Base-by-base conservation (phyloP, 1,140 invertebrate species). In the Drosophila parabipectinata region DNA sequence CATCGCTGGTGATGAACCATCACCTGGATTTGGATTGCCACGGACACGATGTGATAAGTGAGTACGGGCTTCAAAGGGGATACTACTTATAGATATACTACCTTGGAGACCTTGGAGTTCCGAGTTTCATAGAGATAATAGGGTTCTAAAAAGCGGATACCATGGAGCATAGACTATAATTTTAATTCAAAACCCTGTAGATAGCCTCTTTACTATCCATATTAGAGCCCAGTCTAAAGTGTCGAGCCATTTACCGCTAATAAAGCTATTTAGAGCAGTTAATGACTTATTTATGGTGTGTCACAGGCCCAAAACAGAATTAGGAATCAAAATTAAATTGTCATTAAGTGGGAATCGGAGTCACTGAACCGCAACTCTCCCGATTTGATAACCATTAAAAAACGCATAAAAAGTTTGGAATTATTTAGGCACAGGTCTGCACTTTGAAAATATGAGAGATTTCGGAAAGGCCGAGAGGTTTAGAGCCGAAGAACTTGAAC, bases 1-100 rank as follows among this genome's bases (percentile, higher is more conserved):
- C 93, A 66, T 93, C 93, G 87, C 88, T 93, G 81, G 93, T 93
- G 77, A 93, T 93, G 93, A 93, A 93, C 79, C 93, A 93, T 77
- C 93, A 93, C 92, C 92, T 93, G 72, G 91, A 92, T 77, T 84
- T 92, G 77, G 91, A 92, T 91, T 92, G 90, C 61, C 91, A 92
- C 64, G 91, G 91, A 53, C 89, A 91, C 55, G 91, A 92, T 79
- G 90, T 92, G 79, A 89, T 90, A 82, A 92, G 91, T 92, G 79
- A 92, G 91, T 92, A 90, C 41, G 10, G 10, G 14, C 53, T 37
- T 10, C 34, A 7, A 28, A 28, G 26, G 26, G 26, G 26, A 28
- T 28, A 28, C 26, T 28, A 28, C 21, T 21, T 21, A 21, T 21
- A 21, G 21, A 21, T 3, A 21, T 21, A 3, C 1, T 1, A 21